These are phyloP conservation scores for Adrianichthys oophorus DNA, from an alignment of 2,797 vertebrate species.

Conservation along the genomic window DNA sequence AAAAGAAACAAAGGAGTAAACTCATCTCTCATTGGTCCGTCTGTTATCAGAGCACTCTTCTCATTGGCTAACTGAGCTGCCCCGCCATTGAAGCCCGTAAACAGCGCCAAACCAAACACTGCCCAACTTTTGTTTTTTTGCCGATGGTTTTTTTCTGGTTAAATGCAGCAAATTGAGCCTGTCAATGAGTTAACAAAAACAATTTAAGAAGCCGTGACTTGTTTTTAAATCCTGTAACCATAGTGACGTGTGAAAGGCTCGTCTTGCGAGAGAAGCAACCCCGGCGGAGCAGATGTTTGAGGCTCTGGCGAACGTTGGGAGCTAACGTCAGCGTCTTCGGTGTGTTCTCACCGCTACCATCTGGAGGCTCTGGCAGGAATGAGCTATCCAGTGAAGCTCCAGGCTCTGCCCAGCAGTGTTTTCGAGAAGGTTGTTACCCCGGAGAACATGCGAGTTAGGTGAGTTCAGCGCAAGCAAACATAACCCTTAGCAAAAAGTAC, in stretches of 20 bases:
- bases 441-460: slow-evolving; percentile 55
- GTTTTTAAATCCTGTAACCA: too few species aligned
- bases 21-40: slow-evolving; percentile 43
- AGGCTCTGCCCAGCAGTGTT: slow-evolving; percentile 52
- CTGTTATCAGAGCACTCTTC: background rate
- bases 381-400: slow-evolving; percentile 70
- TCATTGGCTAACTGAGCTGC: slow-evolving; percentile 64
- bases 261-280: background rate
- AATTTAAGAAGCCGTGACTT: fast-evolving
- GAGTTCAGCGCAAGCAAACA: background rate
- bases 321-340: slow-evolving; percentile 11
- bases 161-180: fast-evolving
- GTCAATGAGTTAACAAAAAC: background rate
- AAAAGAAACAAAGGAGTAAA: background rate
- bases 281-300: slow-evolving; percentile 3
- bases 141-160: background rate
- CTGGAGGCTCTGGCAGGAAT: slow-evolving; percentile 28
- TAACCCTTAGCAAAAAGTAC: background rate
- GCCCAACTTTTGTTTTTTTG: background rate
- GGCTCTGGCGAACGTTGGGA: slow-evolving; percentile 22
- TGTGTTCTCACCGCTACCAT: fast-evolving
- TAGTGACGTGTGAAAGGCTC: fast-evolving
- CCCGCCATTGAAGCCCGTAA: slow-evolving; percentile 71
- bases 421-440: slow-evolving; percentile 54
- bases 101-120: slow-evolving; percentile 76